Evolutionary conservation across 2,113 vertebrate species (phyloP).

Genomic region (Bubo scandiacus): DNA sequence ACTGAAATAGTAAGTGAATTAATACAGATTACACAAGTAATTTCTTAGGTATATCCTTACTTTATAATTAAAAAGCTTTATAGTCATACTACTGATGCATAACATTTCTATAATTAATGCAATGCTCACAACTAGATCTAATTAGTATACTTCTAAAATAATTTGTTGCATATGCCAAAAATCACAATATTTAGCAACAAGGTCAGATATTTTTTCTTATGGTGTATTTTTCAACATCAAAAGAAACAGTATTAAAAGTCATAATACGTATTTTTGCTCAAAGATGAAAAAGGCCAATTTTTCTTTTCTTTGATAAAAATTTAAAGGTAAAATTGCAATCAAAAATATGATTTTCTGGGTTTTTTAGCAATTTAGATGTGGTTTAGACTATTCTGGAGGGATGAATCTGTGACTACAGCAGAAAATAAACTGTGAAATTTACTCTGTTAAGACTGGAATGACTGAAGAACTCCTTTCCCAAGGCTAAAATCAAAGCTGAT

Average conservation of each 20-base stretch:
- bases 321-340: not conserved
- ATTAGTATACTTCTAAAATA: not conserved
- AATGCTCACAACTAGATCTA: not conserved
- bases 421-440: not conserved
- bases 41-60: not conserved
- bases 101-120: conserved; percentile 2
- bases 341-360: not conserved
- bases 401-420: not conserved
- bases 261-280: not conserved
- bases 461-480: not conserved
- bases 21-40: not conserved
- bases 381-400: not conserved
- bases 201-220: not conserved
- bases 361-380: not conserved
- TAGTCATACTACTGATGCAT: not conserved
- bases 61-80: not conserved
- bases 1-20: not conserved
- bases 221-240: not conserved
- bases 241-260: not conserved
- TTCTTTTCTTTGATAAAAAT: not conserved
- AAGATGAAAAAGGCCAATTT: not conserved
- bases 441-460: not conserved
- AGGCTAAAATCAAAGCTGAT: not conserved
- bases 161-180: not conserved
- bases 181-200: not conserved